Base-by-base conservation (phyloP, 2,113 vertebrate genomes). In the Limanda limanda region DNA sequence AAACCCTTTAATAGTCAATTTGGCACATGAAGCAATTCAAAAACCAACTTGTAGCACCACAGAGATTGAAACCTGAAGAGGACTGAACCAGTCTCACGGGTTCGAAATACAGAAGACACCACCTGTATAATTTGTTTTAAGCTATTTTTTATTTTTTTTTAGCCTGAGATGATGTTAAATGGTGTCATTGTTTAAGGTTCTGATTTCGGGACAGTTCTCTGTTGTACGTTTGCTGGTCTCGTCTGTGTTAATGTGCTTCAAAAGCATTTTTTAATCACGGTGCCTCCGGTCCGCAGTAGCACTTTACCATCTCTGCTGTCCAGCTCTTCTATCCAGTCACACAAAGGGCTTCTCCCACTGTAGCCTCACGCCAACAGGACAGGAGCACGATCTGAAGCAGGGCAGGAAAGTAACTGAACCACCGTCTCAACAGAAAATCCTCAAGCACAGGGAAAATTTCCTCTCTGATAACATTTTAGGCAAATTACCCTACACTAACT, bases 211-310 rank as follows among this genome's bases (percentile, higher is more conserved):
- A 21, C 51, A 54, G 47, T 42, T 10, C 79, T 81, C 76, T 45
- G 64, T 82, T 64, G 71, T 85, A 74, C 47, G 56, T 86, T 76
- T 78, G 86, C 76, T 81, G 64, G 68, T 88, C 74, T 81, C 0
- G 66, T 87, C 47, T 80, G 72, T 88, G 83, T 88, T 74, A 67
- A 27, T 88, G 85, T 88, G 81, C 86, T 89, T 83, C 23, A 86
- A 80, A 89, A 91, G 64, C 74, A 8, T 84, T 76, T 68, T 87
- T 81, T 73, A 61, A 86, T 89, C 89, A 86, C 86, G 86, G 88
- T 92, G 92, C 86, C 91, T 92, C 92, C 79, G 31, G 86, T 89
- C 81, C 81, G 47, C 82, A 88, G 89, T 90, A 91, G 90, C 91
- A 92, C 92, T 92, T 93, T 92, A 92, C 59, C 73, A 42, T 84